Conservation (phyloP, 2,888 invertebrate genomes). For the Seira ritae region DNA sequence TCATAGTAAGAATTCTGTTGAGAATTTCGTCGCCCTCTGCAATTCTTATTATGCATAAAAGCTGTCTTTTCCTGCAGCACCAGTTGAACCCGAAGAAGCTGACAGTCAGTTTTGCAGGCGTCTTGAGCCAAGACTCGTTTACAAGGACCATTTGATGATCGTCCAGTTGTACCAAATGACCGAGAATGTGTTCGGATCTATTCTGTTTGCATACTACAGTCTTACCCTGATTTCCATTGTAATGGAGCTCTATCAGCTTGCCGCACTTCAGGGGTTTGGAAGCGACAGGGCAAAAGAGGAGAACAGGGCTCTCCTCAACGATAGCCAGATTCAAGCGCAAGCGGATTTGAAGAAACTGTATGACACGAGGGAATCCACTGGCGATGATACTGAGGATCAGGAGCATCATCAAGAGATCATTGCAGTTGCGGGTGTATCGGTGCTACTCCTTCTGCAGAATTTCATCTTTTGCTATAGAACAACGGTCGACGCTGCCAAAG, state of each 20-base stretch:
- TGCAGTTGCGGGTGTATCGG: conserved; percentile 34
- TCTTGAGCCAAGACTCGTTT: conserved; percentile 52
- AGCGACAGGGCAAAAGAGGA: background rate
- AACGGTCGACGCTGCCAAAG: conserved; percentile 61
- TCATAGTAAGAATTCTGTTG: conserved; percentile 49
- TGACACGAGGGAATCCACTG: no score
- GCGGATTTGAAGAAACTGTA: conserved; percentile 37
- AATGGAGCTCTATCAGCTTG: conserved; percentile 66
- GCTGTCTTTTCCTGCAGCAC: conserved; percentile 2
- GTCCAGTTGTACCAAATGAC: conserved; percentile 70
- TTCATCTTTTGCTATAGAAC: conserved; percentile 62
- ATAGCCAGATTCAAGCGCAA: background rate
- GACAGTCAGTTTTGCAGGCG: conserved; percentile 58
- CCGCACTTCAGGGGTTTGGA: conserved; percentile 47
- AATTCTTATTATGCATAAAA: background rate
- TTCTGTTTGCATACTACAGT: conserved; percentile 62
- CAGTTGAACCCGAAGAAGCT: conserved; percentile 2
- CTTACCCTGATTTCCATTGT: conserved; percentile 66
- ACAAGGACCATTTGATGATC: conserved; percentile 69
- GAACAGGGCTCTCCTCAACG: background rate
- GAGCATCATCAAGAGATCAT: conserved; percentile 45
- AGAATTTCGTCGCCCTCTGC: background rate
- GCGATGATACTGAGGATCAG: conserved; percentile 12
- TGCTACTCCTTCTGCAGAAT: conserved; percentile 58
- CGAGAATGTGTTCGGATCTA: conserved; percentile 63